These are phyloP conservation scores for Malacosoma neustria DNA, from an alignment of 2,888 invertebrate genomes.

Conservation along the genomic window DNA sequence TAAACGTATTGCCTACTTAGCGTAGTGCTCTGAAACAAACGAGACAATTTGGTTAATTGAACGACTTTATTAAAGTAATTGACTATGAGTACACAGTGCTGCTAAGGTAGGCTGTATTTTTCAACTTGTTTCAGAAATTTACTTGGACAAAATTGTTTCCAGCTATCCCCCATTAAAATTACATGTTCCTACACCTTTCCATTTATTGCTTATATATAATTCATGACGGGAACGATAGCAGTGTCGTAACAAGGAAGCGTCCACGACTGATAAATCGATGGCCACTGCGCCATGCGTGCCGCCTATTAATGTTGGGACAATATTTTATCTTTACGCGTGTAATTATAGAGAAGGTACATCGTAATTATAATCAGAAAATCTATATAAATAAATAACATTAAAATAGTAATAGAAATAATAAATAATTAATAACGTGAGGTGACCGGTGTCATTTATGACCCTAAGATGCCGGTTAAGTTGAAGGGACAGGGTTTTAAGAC, in stretches of 20 bases:
- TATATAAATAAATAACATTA: no score
- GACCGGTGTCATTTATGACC: no score
- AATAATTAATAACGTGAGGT: no score
- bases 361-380: no score
- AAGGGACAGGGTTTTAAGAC: no score
- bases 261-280: neutral
- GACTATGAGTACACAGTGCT: neutral
- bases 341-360: no score
- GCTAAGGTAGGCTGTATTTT: neutral
- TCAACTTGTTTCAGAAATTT: neutral
- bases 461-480: no score
- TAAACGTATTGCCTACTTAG: slow-evolving; percentile 3
- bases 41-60: neutral
- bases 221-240: neutral
- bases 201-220: neutral
- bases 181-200: neutral
- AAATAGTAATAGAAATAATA: no score
- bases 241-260: neutral
- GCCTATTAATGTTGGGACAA: no score
- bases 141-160: neutral
- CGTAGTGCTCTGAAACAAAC: neutral
- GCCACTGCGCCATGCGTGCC: no score
- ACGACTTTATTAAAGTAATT: neutral
- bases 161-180: neutral
- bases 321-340: no score